Evolutionary conservation across 1,140 invertebrate species (phyloP).

Genomic region (Heliconius melpomene): DNA sequence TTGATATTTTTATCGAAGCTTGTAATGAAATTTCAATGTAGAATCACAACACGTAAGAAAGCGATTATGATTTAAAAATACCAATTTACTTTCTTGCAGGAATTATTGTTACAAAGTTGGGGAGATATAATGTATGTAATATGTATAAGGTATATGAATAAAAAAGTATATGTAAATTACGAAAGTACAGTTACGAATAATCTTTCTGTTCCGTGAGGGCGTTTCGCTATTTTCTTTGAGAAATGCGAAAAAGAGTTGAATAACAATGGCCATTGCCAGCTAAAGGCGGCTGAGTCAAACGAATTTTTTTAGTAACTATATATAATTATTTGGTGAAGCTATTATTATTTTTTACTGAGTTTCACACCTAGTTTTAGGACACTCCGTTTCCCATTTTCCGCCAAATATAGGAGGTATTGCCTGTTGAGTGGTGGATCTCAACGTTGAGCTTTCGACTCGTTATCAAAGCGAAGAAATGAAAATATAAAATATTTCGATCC

Average conservation of each 20-base stretch:
- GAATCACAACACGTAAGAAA: background rate
- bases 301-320: background rate
- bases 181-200: slow-evolving; percentile 5
- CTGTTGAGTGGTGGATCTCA: no score
- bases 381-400: no score
- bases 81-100: background rate
- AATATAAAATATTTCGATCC: no score
- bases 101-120: background rate
- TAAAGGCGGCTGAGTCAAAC: slow-evolving; percentile 2
- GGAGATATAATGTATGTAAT: background rate
- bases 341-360: background rate
- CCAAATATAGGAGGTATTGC: no score
- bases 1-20: background rate
- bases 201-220: background rate
- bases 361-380: no score
- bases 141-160: background rate
- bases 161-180: slow-evolving; percentile 9
- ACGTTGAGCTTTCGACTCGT: no score
- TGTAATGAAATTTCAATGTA: background rate
- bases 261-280: background rate
- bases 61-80: slow-evolving; percentile 1
- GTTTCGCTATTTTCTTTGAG: slow-evolving; percentile 14
- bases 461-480: no score
- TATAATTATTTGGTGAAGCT: background rate
- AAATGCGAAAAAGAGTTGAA: slow-evolving; percentile 5